Conservation (phyloP, 37 sponge, comb jelly and placozoan species). For the Hormiphora californensis region DNA sequence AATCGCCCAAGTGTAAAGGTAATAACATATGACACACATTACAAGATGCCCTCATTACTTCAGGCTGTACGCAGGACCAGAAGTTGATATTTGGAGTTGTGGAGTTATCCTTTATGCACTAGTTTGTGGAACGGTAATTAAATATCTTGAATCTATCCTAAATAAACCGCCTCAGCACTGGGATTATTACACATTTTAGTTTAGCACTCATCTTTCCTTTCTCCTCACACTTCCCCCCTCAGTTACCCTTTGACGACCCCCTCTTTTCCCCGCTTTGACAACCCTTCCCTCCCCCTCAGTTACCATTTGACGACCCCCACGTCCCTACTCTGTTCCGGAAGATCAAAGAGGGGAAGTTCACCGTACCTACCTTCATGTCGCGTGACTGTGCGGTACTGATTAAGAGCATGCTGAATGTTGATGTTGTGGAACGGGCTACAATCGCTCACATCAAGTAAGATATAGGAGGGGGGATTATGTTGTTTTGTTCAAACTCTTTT, state of each 20-base stretch:
- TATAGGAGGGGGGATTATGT: neutral
- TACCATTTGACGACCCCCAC: constrained; percentile 92
- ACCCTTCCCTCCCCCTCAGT: constrained; percentile 27
- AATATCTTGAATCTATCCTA: too few species aligned
- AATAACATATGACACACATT: neutral
- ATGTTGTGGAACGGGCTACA: constrained; percentile 76
- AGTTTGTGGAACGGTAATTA: constrained; percentile 72
- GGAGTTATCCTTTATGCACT: constrained; percentile 93
- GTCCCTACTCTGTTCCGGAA: constrained; percentile 80
- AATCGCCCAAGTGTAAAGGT: too few species aligned
- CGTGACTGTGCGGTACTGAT: constrained; percentile 63
- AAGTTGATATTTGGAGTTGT: constrained; percentile 97
- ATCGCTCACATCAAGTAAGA: constrained; percentile 66
- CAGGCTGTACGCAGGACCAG: constrained; percentile 66
- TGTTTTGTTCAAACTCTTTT: neutral
- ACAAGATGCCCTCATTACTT: neutral
- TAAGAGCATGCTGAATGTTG: constrained; percentile 84
- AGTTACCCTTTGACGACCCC: neutral
- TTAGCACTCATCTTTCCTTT: neutral
- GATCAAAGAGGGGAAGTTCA: constrained; percentile 74
- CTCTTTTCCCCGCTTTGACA: neutral
- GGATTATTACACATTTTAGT: too few species aligned
- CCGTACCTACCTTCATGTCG: constrained; percentile 71
- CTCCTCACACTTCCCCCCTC: neutral
- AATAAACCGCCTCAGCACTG: too few species aligned